Base-by-base conservation (phyloP, 2,113 vertebrate genomes). In the Colinus virginianus region DNA sequence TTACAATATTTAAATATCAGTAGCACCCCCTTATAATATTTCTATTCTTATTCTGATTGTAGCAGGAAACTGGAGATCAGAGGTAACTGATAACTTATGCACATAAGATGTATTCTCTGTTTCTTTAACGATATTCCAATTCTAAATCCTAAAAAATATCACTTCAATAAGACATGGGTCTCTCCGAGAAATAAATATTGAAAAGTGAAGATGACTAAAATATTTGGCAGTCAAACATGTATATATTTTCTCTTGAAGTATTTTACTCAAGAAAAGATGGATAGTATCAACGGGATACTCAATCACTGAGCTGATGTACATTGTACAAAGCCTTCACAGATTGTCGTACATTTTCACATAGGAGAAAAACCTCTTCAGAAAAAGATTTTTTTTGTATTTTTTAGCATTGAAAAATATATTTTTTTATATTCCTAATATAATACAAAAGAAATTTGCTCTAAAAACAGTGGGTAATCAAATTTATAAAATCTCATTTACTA, bases 111-210 rank as follows among this genome's bases (percentile, higher is more conserved):
- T 32, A 87, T 94, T 89, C 92, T 87, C 81, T 85, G 75, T 91
- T 11, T 19, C 84, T 88, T 90, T 49, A 69, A 74, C 13, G 30
- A 67, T 64, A 56, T 88, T 94, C 34, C 15, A 83, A n/a, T 88
- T 53, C 80, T 86, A 63, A 51, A 88, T 38, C 30, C 40, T 48
- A 87, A 78, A 95, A 91, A 91, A 78, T 94, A 87, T n/a, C 93
- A 91, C 78, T 95, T 96, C 94, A 94, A 5, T 91, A 67, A 75
- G 9, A 94, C 7, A 4, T 26, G 68, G 45, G 26, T 85, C 34
- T 83, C 76, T 91, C 18, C 51, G 66, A 82, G 76, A 94, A 95
- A 89, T 32, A 71, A 88, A 75, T 71, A 88, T 25, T 56, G 34
- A 78, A 68, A 80, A 80, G 8, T 28, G 64, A 83, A 83, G 42